Evolutionary conservation across 2,888 invertebrate species (phyloP), one percentile per base, ranked within the genome.

Genomic region (Erynnis tages): DNA sequence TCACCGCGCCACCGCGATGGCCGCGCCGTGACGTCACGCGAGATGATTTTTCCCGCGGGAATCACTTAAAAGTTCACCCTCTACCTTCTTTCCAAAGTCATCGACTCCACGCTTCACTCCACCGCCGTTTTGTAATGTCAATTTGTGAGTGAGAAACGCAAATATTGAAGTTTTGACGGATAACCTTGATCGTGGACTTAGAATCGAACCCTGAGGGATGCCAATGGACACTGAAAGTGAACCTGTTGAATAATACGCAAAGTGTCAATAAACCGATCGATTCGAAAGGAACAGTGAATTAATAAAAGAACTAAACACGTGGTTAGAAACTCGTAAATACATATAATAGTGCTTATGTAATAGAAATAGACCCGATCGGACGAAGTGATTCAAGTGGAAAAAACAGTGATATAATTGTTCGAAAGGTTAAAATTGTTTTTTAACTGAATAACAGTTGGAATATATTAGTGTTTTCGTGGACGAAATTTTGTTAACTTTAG

Each of bases 41-140:
- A 70, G 69, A 84, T 82, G 83, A 56, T 54, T 54, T 73, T 68
- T 62, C 66, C 70, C 67, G 67, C 69, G 65, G 82, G 78, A 59
- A 74, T 82, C 50, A 73, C 76, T 55, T 71, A 63, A 61, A 43
- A 35, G 43, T 25, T 3, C 13, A 7, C 29, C 40, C 45, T 30
- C 52, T 50, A 55, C 54, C 58, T 52, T 57, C 30, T 56, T 53
- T 45, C 4, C 19, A 11, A n/a, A 23, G 29, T 25, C 8, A 35
- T 44, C 32, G 16, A 5, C 6, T 30, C 23, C 44, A 38, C 32
- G 40, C 54, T 49, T 54, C 47, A n/a, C n/a, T n/a, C n/a, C n/a
- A n/a, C n/a, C n/a, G n/a, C n/a, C n/a, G n/a, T n/a, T n/a, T n/a
- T n/a, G n/a, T n/a, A n/a, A n/a, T n/a, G n/a, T 29, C 27, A 43